Evolutionary conservation across 2,888 invertebrate species (phyloP).

Genomic region (Dolomedes plantarius): DNA sequence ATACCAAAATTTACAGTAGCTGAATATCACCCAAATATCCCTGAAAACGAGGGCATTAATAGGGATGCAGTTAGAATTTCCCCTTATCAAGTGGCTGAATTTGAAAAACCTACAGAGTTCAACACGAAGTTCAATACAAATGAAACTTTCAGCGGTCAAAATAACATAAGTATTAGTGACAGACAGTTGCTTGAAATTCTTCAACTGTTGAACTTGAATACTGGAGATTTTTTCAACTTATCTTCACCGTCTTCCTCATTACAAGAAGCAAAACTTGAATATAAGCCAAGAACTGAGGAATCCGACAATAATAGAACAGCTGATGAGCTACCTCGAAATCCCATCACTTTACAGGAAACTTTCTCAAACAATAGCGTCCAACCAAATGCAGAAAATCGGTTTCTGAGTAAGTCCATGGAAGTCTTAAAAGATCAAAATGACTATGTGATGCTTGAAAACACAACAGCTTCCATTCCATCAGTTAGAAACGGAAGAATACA

Average conservation of each 20-base stretch:
- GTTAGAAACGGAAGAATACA: slow-evolving; percentile 50
- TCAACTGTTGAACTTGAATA: slow-evolving; percentile 20
- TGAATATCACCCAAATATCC: slow-evolving; percentile 36
- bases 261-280: not conserved
- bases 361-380: not conserved
- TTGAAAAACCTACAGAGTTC: not conserved
- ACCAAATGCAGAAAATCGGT: not conserved
- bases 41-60: slow-evolving; percentile 4
- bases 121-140: not conserved
- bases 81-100: not conserved
- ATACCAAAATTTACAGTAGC: slow-evolving; percentile 46
- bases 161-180: not conserved
- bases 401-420: too few species aligned
- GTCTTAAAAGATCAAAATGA: too few species aligned
- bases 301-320: not conserved
- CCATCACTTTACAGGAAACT: too few species aligned
- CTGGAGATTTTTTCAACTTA: not conserved
- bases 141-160: not conserved
- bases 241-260: not conserved
- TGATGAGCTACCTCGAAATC: too few species aligned
- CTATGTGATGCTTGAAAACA: too few species aligned
- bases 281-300: not conserved
- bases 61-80: not conserved
- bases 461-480: not conserved
- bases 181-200: slow-evolving; percentile 33